Evolutionary conservation across 2,797 vertebrate genomes (phyloP), one percentile per base, ranked within the genome.

Genomic region (Rhinella marina): DNA sequence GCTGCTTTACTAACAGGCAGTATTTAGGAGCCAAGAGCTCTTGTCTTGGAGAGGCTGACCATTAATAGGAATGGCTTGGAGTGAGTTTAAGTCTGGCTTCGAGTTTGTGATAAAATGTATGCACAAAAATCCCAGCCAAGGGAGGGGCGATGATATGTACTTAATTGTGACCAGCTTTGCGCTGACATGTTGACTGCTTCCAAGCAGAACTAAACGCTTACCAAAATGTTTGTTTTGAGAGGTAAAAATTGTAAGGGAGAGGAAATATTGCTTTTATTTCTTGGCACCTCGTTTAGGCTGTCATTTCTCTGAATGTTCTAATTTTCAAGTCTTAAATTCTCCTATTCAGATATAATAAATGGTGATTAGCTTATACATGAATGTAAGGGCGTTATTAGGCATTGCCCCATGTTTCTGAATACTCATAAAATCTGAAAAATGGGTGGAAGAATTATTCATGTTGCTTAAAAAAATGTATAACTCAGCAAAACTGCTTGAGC

Each of bases 311-410:
- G 54, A 81, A 73, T 72, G 70, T 57, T 90, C 75, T 79, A 72
- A 78, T 86, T 90, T 70, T 90, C 79, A 14, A 88, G 64, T 66
- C 1, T 0, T 79, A 90, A 82, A 72, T 78, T 90, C 88, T 88
- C 84, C 14, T 87, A 90, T 77, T 80, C 86, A 90, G 32, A 92
- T 86, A 78, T 89, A 87, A 84, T 91, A 85, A 88, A 81, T 57
- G 57, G 64, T 88, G 86, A 90, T 91, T 48, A 19, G 78, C 86
- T 48, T 90, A 90, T 72, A 90, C 91, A 90, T 92, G 84, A 87
- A 68, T 88, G 91, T 87, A 91, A 90, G 88, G 85, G 29, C 90
- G 90, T 86, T 88, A 59, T 68, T 87, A 32, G 79, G 80, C 91
- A 90, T 84, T 87, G 61, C 84, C 59, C 86, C 0, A 0, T 86